Evolutionary conservation across 2,113 vertebrate genomes (phyloP).

Genomic region (Elanoides forficatus): DNA sequence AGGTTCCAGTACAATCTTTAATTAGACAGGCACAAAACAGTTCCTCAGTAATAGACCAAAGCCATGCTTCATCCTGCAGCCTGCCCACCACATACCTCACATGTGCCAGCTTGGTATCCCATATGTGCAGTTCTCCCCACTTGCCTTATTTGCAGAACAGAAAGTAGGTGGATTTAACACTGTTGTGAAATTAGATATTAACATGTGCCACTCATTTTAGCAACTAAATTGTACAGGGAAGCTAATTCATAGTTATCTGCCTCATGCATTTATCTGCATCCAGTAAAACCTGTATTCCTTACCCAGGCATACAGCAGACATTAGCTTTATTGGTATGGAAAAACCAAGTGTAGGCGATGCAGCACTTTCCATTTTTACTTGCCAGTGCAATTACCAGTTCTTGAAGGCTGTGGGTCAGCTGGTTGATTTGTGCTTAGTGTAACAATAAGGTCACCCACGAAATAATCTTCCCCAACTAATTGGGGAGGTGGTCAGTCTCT

Average conservation of each 20-base stretch:
- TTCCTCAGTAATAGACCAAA: not conserved
- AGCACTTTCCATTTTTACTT: not conserved
- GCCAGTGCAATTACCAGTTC: not conserved
- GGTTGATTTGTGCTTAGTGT: not conserved
- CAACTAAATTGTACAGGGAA: not conserved
- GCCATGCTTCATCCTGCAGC: not conserved
- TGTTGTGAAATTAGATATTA: not conserved
- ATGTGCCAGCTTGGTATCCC: not conserved
- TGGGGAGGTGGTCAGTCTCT: constrained; percentile 9
- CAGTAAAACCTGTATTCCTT: not conserved
- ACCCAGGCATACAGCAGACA: not conserved
- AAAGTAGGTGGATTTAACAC: constrained; percentile 44
- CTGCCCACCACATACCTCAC: not conserved
- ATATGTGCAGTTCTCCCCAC: not conserved
- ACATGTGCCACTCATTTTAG: not conserved
- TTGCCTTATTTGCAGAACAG: not conserved
- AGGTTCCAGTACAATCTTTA: not conserved
- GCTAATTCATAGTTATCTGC: not conserved
- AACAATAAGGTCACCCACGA: constrained; percentile 15
- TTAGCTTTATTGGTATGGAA: not conserved
- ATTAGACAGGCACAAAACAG: not conserved
- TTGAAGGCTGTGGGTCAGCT: not conserved
- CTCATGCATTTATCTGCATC: not conserved
- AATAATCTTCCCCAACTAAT: constrained; percentile 1
- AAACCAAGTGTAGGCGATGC: not conserved